Conservation (phyloP, 2,113 vertebrate species). For the Cochlearius cochlearius region DNA sequence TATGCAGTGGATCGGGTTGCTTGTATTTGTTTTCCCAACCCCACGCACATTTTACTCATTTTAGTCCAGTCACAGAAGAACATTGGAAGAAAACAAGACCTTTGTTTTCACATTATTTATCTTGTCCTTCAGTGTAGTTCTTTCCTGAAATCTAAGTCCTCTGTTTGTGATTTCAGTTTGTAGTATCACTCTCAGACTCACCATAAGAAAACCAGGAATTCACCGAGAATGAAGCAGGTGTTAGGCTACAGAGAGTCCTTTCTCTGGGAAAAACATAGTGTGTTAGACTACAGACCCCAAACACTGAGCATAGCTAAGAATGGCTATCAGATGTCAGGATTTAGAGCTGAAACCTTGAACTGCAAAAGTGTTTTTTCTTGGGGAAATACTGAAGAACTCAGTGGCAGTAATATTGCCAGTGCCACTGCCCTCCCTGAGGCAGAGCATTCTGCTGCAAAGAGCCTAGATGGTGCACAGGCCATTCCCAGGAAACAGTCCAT, state of each 20-base stretch:
- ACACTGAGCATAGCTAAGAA: not conserved
- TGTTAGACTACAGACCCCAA: not conserved
- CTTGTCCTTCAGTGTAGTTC: not conserved
- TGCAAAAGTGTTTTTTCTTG: not conserved
- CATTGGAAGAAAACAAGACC: not conserved
- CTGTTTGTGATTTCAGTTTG: constrained; percentile 8
- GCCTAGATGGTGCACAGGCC: not conserved
- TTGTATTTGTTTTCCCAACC: constrained; percentile 47
- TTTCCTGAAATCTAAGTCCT: constrained; percentile 8
- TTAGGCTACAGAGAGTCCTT: not conserved
- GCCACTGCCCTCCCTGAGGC: not conserved
- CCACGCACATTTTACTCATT: constrained; percentile 41
- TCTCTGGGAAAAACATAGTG: not conserved
- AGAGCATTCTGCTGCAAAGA: not conserved
- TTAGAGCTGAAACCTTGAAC: not conserved
- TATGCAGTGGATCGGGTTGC: not conserved
- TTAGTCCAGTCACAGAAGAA: not conserved
- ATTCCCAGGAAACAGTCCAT: not conserved
- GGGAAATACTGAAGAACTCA: not conserved
- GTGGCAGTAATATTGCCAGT: not conserved
- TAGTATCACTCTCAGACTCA: not conserved
- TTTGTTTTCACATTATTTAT: constrained; percentile 32
- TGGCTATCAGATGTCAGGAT: not conserved
- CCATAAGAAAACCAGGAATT: not conserved
- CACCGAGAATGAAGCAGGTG: not conserved